Conservation (phyloP, 2,113 vertebrate genomes). For the Tursiops truncatus region DNA sequence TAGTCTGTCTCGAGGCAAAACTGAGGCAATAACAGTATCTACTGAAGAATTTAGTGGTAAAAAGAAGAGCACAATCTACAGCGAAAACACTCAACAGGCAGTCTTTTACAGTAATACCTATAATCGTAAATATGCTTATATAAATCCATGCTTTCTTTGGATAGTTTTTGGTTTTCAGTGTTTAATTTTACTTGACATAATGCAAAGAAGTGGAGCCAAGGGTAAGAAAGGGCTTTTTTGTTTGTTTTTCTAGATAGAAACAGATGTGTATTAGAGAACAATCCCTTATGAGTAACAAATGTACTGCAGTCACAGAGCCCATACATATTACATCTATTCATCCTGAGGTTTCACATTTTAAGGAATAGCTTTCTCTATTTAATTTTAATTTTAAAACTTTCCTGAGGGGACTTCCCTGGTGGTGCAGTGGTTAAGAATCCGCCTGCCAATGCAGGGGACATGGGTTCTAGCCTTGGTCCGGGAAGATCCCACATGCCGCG, state of each 20-base stretch:
- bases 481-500: no score
- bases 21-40: not conserved
- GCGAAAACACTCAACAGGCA: slow-evolving; percentile 20
- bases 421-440: no score
- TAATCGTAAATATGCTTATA: not conserved
- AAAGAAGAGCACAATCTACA: not conserved
- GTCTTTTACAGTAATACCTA: not conserved
- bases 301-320: not conserved
- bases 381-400: slow-evolving; percentile 41
- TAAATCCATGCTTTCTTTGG: slow-evolving; percentile 48
- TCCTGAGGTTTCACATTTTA: slow-evolving; percentile 21
- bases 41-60: not conserved
- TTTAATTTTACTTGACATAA: slow-evolving; percentile 71
- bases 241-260: slow-evolving; percentile 70
- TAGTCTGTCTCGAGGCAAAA: not conserved
- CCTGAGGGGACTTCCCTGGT: not conserved
- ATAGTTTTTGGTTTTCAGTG: slow-evolving; percentile 35
- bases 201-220: slow-evolving; percentile 62
- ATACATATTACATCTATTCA: not conserved
- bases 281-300: not conserved
- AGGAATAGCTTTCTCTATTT: not conserved
- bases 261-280: slow-evolving; percentile 56
- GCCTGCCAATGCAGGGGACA: no score
- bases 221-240: slow-evolving; percentile 54
- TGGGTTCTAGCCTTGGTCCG: no score